phyloP scores from a whole-genome alignment of 1,140 invertebrate species.

The Ips nitidus region DNA sequence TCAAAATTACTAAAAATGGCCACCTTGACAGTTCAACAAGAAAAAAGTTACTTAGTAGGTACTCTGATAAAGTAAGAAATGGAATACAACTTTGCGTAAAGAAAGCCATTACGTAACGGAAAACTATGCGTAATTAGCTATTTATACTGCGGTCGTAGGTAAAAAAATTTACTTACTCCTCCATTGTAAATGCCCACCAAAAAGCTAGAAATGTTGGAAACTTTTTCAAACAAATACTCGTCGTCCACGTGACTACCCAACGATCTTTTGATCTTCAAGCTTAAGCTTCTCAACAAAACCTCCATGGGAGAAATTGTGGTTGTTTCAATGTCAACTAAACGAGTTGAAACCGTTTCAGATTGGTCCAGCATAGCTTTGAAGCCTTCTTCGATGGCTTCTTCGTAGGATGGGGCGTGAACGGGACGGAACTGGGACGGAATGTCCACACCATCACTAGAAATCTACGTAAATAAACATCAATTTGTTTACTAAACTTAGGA shows the following conservation, averaged over 20 bases:
- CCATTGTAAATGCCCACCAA: constrained; percentile 34
- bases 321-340: not conserved
- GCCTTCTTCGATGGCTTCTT: constrained; percentile 37
- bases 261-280: constrained; percentile 35
- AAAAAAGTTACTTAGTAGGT: no score
- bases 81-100: no score
- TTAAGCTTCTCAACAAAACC: constrained; percentile 35
- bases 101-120: no score
- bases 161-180: constrained; percentile 24
- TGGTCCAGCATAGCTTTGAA: constrained; percentile 22
- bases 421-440: constrained; percentile 31
- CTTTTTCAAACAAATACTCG: constrained; percentile 26
- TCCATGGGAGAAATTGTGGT: constrained; percentile 33
- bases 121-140: no score
- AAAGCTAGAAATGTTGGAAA: constrained; percentile 38
- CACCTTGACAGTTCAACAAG: no score
- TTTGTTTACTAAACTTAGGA: not conserved
- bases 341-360: not conserved
- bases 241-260: constrained; percentile 26
- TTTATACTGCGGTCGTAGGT: no score
- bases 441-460: constrained; percentile 18
- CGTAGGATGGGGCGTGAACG: constrained; percentile 19
- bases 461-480: constrained; percentile 1
- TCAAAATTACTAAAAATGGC: no score
- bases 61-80: no score